A percentile compares a stretch with the other conserved stretches of the same genome.
phyloP scores from a whole-genome alignment of 2,797 vertebrate species.

The Iguana delicatissima region DNA sequence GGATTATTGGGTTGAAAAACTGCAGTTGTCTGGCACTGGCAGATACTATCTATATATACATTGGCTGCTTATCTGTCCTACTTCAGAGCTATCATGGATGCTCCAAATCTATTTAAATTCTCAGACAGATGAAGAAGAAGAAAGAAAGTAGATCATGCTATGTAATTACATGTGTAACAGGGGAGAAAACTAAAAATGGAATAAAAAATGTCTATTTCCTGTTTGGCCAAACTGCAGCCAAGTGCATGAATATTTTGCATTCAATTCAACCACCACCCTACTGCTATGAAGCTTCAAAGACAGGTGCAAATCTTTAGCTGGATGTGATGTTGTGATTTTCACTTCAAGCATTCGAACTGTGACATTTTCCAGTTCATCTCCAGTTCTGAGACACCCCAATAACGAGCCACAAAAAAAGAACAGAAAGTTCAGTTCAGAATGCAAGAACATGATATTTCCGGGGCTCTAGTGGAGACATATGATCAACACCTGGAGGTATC shows the following conservation, averaged over 20 bases:
- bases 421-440: conserved; percentile 22
- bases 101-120: not conserved
- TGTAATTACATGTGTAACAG: not conserved
- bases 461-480: conserved; percentile 40
- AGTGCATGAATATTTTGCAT: not conserved
- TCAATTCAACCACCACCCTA: not conserved
- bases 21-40: not conserved
- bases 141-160: not conserved
- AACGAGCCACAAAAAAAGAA: conserved; percentile 36
- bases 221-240: not conserved
- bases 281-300: not conserved
- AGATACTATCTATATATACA: not conserved
- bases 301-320: not conserved
- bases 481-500: conserved; percentile 61
- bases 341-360: not conserved
- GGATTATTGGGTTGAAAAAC: not conserved
- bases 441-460: conserved; percentile 15
- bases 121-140: not conserved
- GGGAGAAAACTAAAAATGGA: not conserved
- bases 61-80: no score
- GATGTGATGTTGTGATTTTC: not conserved
- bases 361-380: conserved; percentile 13
- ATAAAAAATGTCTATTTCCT: not conserved
- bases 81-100: not conserved
- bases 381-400: conserved; percentile 28